Evolutionary conservation across 2,797 vertebrate genomes (phyloP), one percentile per base, ranked within the genome.

Genomic region (Pyrocephalus nanus): DNA sequence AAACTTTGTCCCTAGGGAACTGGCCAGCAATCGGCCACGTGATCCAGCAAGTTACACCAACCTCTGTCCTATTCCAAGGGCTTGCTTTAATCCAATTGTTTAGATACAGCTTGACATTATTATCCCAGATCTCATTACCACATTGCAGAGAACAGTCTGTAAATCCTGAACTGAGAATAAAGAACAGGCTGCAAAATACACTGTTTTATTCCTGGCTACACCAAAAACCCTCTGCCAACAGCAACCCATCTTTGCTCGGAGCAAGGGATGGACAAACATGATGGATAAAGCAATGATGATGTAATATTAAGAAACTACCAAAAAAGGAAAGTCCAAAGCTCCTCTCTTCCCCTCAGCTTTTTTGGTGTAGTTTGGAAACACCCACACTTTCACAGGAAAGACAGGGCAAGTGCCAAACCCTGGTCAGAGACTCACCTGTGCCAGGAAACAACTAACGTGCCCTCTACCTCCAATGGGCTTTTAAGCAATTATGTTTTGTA

Each of bases 61-160:
- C 93, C 88, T 92, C 91, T 86, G 87, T 92, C 96, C 74, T 93
- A 81, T 92, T 96, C 90, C 84, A 97, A 97, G 94, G 88, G 79
- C 91, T 96, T 96, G 87, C 87, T 96, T 95, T 95, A 96, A 97
- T 96, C 89, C 88, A 96, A 94, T 95, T 90, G 94, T 92, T 89
- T 82, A 95, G 89, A 93, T 87, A 94, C 57, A 96, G 73, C 67
- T 93, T 97, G 93, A 86, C 67, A 66, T 90, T 95, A 96, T 96
- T 88, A 96, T 92, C 84, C 78, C 51, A 93, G 73, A 96, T 95
- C 95, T 97, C 76, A 96, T 97, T 96, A 96, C 90, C 80, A 90
- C 67, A 66, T 91, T 92, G 94, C 89, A 89, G 86, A 95, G 83
- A 86, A 92, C 21, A 72, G 54, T 61, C 78, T 71, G 11, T 34